phyloP scores from a whole-genome alignment of 1,140 invertebrate species.

The Melanaphis sacchari region DNA sequence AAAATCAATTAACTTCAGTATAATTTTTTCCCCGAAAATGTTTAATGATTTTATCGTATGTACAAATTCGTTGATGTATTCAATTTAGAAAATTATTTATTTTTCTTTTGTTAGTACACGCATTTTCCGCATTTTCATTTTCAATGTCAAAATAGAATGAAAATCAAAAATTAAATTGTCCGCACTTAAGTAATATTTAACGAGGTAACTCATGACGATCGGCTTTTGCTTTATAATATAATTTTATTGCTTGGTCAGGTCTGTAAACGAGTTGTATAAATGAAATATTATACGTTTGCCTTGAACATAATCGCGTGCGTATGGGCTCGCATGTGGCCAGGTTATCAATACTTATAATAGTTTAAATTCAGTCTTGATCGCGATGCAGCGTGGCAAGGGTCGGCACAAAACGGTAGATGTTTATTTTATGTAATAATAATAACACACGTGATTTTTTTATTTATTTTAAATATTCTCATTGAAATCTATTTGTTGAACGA shows the following conservation, averaged over 20 bases:
- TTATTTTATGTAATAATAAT: neutral
- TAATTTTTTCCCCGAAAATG: neutral
- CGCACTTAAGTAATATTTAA: conserved; percentile 21
- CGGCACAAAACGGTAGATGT: neutral
- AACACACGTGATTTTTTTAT: neutral
- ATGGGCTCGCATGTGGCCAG: neutral
- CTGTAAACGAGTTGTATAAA: neutral
- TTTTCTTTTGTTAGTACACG: neutral
- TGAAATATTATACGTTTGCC: conserved; percentile 48
- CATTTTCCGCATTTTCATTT: conserved; percentile 44
- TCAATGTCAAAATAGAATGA: conserved; percentile 29
- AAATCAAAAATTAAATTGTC: conserved; percentile 1
- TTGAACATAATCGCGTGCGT: conserved; percentile 52
- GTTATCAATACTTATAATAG: conserved; percentile 31
- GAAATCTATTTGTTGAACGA: neutral
- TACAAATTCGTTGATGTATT: neutral
- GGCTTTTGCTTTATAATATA: neutral
- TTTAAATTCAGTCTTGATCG: conserved; percentile 41
- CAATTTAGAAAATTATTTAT: neutral
- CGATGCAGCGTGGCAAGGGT: conserved; percentile 42
- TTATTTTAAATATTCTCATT: neutral
- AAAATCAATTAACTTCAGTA: conserved; percentile 21
- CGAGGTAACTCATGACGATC: conserved; percentile 2
- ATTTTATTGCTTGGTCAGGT: neutral
- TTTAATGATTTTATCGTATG: conserved; percentile 1